Evolutionary conservation across 2,888 invertebrate species (phyloP), one percentile per base, ranked within the genome.

Genomic region (Listrodromus nycthemerus): DNA sequence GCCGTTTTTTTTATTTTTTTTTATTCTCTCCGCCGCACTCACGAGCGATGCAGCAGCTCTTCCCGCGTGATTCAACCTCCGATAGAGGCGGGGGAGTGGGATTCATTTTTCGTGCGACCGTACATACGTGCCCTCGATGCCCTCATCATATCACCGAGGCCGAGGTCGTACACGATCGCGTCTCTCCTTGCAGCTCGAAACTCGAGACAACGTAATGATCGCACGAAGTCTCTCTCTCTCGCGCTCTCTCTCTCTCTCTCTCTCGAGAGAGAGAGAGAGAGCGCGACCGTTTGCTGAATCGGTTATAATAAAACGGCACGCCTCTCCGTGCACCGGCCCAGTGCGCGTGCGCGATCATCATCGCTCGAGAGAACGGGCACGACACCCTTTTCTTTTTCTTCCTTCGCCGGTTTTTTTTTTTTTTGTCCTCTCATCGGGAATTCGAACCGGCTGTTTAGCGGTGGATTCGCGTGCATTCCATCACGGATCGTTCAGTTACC

Each of bases 151-250:
- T 85, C 76, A 83, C 75, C 41, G 85, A 85, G 55, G 65, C 79
- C 63, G 74, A 58, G 80, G 77, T 74, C 77, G 77, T 10, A 52
- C 77, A 55, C 66, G 78, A 78, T 82, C 74, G 66, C 61, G 80
- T 55, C 58, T 87, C 84, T 85, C 83, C 85, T 84, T 84, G 87
- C 84, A 85, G 85, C 88, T 88, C 86, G 90, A 90, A 89, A 91
- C 88, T 86, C 87, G 85, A 90, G 89, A 89, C 90, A 90, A 86
- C 90, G 87, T 90, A 90, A 90, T 90, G 89, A 89, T 86, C 88
- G 81, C 85, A 85, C 73, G 85, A 83, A 69, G 61, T 24, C 33
- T 55, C 61, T 2, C 13, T n/a, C n/a, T n/a, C n/a, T n/a, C n/a
- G n/a, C n/a, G n/a, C n/a, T n/a, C n/a, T n/a, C n/a, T n/a, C n/a